Evolutionary conservation across 2,797 vertebrate species (phyloP), one percentile per base, ranked within the genome.

Genomic region (Denticeps clupeoides): DNA sequence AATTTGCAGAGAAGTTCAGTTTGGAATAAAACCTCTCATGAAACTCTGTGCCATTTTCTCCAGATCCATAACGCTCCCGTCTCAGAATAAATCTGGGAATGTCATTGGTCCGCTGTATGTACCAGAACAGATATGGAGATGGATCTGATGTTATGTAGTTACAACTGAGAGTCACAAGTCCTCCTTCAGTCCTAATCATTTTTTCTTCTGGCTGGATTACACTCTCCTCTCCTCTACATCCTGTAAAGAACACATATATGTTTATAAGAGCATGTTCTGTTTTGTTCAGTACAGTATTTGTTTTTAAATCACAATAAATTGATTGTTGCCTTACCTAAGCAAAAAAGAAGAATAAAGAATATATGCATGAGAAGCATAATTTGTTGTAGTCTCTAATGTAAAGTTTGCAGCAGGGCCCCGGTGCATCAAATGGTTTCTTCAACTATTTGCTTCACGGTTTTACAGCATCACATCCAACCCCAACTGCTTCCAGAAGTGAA

Each of bases 21-120:
- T 8, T 16, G 21, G 47, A 47, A 12, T 38, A 13, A 51, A 56
- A 64, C 53, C 55, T 57, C 2, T 56, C 40, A 16, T 24, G 12
- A 4, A 47, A 47, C 7, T 40, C 33, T 23, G 3, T 0, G 35
- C 3, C 40, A 5, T 37, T 2, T 18, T 13, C 4, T n/a, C 35
- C 6, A 31, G 12, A 27, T n/a, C 3, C 27, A 24, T 26, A 25
- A 27, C 26, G 18, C 16, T 31, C 22, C 5, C 35, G 13, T 19
- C 24, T 51, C 9, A 33, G 12, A 7, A 51, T 1, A 31, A 15
- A 19, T 13, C 24, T 51, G 5, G 49, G 40, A 32, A 40, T 7
- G 10, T 11, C 26, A 5, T 25, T 16, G 15, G n/a, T 21, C 15
- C 32, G 24, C 25, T 43, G 49, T 4, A 42, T 41, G 40, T 43